Base-by-base conservation (phyloP, 2,888 invertebrate genomes). In the Apodemia zela region DNA sequence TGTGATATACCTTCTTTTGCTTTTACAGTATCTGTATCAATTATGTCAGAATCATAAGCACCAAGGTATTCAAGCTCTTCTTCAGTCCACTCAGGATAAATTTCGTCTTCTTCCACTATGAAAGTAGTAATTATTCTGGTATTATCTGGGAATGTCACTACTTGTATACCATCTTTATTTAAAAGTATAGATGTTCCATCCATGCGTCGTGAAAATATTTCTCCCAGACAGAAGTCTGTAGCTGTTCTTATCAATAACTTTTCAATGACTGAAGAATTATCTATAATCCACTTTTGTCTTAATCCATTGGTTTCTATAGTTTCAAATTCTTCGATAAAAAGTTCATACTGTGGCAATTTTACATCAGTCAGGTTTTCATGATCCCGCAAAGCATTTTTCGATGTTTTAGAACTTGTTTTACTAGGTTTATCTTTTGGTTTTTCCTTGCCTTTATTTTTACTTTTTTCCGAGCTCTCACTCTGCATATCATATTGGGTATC, bases 41-140 rank as follows among this genome's bases (percentile, higher is more conserved):
- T 57, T 21, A 65, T 69, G 51, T 80, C 79, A 6, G 71, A 70
- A 63, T 76, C 74, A 60, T 80, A 70, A 65, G 79, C 69, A 54
- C 79, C 77, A 49, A 86, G 80, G 67, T 77, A 81, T 65, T 80
- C 77, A 21, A 72, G 76, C 74, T 89, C 89, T 59, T 82, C 82
- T 33, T 82, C 79, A 2, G 87, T 84, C 87, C 89, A 87, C 68
- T 89, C 88, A 3, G 88, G 86, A 70, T 78, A 87, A 64, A 87
- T 75, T 73, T 89, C 87, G 61, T 79, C 73, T n/a, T 80, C 79
- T 69, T 88, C 88, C 38, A 84, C 69, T n/a, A 75, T 68, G 68
- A 73, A 82, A 61, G 74, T 70, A 33, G 85, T 81, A 29, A 85
- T 81, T 64, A 92, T 89, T 72, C 85, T 80, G 8, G 90, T 90